A percentile compares a stretch with the other conserved stretches of the same genome.
phyloP scores from a whole-genome alignment of 2,113 vertebrate species.

The Erythrocercus mccallii region DNA sequence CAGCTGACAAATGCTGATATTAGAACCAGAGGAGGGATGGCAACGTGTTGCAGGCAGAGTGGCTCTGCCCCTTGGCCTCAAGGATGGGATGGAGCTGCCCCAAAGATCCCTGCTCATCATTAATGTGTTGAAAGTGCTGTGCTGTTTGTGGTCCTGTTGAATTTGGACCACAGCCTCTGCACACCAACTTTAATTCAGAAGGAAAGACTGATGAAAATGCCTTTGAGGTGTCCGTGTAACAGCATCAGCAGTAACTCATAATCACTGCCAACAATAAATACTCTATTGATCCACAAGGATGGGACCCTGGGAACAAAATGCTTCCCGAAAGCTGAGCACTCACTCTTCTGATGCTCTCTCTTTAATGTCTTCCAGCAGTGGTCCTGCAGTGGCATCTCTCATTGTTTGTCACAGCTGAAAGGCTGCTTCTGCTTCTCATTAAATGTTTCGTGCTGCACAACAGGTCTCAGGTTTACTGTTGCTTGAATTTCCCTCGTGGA shows the following conservation, averaged over 20 bases:
- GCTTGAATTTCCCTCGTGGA: neutral
- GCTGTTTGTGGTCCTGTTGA: neutral
- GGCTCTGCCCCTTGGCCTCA: neutral
- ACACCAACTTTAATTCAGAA: neutral
- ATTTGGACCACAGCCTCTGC: neutral
- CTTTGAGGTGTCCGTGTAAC: neutral
- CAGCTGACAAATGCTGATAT: neutral
- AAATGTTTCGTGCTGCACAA: neutral
- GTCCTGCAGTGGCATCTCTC: neutral
- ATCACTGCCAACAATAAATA: neutral
- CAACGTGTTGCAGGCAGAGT: neutral
- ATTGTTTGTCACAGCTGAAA: constrained; percentile 8
- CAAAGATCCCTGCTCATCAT: neutral
- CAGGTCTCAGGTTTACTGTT: constrained; percentile 10
- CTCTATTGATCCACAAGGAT: neutral
- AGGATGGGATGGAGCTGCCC: neutral
- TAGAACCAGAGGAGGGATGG: neutral
- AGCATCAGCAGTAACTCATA: neutral
- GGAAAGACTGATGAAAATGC: neutral
- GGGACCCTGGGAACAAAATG: neutral
- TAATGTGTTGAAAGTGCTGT: neutral
- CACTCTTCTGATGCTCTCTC: neutral
- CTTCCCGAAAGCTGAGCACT: neutral
- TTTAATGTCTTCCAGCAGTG: neutral
- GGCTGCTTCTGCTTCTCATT: neutral